Percentiles rank a stretch among this genome's conserved stretches.
These are phyloP conservation scores for Brachionus calyciflorus DNA, from an alignment of 1,140 invertebrate species.

Conservation along the genomic window DNA sequence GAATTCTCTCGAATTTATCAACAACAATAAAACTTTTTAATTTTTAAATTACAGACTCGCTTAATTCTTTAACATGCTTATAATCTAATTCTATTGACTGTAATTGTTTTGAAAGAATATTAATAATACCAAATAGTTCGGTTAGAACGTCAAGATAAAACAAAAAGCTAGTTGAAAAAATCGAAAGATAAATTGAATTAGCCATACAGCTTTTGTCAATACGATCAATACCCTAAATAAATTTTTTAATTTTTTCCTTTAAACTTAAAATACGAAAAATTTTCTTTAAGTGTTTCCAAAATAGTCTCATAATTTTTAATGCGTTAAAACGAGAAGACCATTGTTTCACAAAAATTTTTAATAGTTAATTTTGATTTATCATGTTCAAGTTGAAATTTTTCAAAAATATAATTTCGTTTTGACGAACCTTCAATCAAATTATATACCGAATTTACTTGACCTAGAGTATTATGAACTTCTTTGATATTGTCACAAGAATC, in stretches of 20 bases:
- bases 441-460: conserved; percentile 14
- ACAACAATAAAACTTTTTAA: too few species aligned
- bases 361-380: not conserved
- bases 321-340: not conserved
- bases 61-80: too few species aligned
- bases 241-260: too few species aligned
- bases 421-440: conserved; percentile 36
- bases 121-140: not conserved
- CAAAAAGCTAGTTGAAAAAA: not conserved
- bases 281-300: conserved; percentile 13
- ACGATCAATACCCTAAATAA: not conserved
- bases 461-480: conserved; percentile 15
- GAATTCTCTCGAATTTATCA: too few species aligned
- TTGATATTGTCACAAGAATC: not conserved
- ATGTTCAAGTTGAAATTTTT: conserved; percentile 10
- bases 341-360: conserved; percentile 22
- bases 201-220: not conserved
- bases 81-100: not conserved
- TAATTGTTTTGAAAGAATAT: not conserved
- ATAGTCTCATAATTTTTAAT: conserved; percentile 15
- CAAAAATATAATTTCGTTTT: conserved; percentile 36
- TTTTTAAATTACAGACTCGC: too few species aligned
- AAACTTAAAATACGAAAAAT: too few species aligned
- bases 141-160: conserved; percentile 7
- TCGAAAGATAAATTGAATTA: not conserved